A percentile compares a stretch with the other conserved stretches of the same genome.
These are phyloP conservation scores for Bombus cullumanus DNA, from an alignment of 1,140 invertebrate species.

Conservation along the genomic window DNA sequence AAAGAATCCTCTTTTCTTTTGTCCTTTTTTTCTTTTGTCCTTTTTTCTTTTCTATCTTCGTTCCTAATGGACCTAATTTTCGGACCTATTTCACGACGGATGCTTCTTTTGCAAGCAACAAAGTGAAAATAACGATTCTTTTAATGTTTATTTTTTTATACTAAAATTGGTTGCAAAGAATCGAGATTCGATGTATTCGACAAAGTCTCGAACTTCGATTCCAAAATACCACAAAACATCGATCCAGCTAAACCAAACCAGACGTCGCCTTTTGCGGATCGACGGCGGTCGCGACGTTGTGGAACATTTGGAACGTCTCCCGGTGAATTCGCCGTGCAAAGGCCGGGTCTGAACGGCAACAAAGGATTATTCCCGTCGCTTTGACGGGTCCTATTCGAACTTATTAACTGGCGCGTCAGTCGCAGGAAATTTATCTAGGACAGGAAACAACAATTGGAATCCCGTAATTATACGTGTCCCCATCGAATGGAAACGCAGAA, in stretches of 20 bases:
- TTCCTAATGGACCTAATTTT: neutral
- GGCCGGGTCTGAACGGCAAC: slow-evolving; percentile 1
- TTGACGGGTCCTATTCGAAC: slow-evolving; percentile 42
- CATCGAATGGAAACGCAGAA: slow-evolving; percentile 38
- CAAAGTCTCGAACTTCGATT: neutral
- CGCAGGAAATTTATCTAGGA: slow-evolving; percentile 43
- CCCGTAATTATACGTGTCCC: slow-evolving; percentile 41
- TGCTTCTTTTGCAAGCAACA: neutral
- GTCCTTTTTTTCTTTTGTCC: too few species aligned
- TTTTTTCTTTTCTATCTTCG: neutral
- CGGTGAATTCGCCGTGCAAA: neutral
- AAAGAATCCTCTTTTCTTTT: neutral
- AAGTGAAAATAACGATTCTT: neutral
- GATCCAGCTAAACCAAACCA: neutral
- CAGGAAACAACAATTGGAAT: slow-evolving; percentile 51
- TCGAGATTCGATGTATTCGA: too few species aligned
- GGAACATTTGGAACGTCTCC: neutral
- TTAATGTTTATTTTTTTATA: too few species aligned
- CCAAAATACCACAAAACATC: neutral
- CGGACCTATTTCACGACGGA: neutral
- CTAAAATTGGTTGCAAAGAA: too few species aligned
- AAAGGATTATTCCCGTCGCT: slow-evolving; percentile 47
- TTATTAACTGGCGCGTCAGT: slow-evolving; percentile 42
- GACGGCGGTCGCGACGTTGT: too few species aligned
- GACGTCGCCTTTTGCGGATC: neutral